Evolutionary conservation across 2,113 vertebrate genomes (phyloP), one percentile per base, ranked within the genome.

Genomic region (Neogobius melanostomus): DNA sequence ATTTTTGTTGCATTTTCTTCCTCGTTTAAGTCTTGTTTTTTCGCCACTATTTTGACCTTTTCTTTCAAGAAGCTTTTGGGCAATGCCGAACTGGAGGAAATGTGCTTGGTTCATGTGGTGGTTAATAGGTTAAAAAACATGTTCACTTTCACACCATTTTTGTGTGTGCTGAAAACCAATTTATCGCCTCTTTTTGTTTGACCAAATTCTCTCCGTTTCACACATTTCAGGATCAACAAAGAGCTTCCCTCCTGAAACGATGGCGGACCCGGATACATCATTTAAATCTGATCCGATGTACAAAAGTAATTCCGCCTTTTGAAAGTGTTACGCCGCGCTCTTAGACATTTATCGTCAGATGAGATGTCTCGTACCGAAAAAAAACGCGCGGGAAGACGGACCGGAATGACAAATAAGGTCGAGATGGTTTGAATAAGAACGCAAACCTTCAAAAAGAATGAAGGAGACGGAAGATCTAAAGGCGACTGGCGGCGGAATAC

Each of bases 391-490:
- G 59, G 64, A 47, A 44, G 61, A 74, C 65, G 47, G 68, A 75
- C 60, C 63, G 61, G 80, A 82, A 75, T 81, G 48, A 68, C 61
- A 77, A 75, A 71, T 68, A 47, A 69, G 71, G 28, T 8, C 21
- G 64, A 36, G 28, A 73, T 72, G 54, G 65, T 77, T 81, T 80
- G 74, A 85, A 83, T 79, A 60, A 63, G 75, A 82, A 74, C 65
- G 65, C 68, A 72, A 81, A 73, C 76, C 66, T 82, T 83, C 51
- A 75, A 71, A 84, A 85, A 65, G 66, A 75, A 48, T 69, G 72
- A 83, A 80, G 74, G 71, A 79, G 77, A 87, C 69, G 69, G 77
- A 82, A 61, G 73, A 83, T 82, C 64, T 85, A 42, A 81, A 74
- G 75, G 65, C 67, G 11, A 56, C 67, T 54, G 50, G 72, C 17